Evolutionary conservation across 2,113 vertebrate species (phyloP).

Genomic region (Catharus minimus): DNA sequence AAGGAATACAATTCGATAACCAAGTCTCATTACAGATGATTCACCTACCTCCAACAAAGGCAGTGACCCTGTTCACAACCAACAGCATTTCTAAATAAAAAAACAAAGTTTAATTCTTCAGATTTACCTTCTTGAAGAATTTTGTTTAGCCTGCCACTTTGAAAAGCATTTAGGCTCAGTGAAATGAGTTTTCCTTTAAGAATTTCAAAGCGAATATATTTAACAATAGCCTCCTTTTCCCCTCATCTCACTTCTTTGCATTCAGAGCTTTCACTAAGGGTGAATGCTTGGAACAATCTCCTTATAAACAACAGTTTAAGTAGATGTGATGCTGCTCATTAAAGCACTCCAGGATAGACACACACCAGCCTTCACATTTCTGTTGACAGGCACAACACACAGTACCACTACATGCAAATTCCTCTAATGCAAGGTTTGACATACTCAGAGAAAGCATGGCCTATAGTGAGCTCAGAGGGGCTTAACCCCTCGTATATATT

Average conservation of each 20-base stretch:
- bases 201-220: background rate
- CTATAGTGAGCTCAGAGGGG: background rate
- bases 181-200: background rate
- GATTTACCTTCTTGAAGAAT: constrained; percentile 2
- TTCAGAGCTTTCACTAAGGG: constrained; percentile 21
- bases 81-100: constrained; percentile 41
- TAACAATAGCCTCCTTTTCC: constrained; percentile 10
- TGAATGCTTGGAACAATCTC: background rate
- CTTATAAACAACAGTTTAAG: background rate
- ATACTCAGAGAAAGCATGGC: background rate
- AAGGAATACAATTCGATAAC: constrained; percentile 36
- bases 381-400: background rate
- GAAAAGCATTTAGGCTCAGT: constrained; percentile 26
- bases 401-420: constrained; percentile 34
- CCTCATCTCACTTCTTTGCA: constrained; percentile 19
- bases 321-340: background rate
- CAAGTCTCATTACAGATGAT: constrained; percentile 20
- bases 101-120: constrained; percentile 43
- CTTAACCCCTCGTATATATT: background rate
- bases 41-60: constrained; percentile 17
- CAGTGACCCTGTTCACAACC: constrained; percentile 13
- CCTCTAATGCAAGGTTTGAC: constrained; percentile 30
- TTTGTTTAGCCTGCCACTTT: background rate
- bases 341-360: background rate
- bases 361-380: background rate